Evolutionary conservation across 2,888 invertebrate genomes (phyloP), one percentile per base, ranked within the genome.

Genomic region (Argyresthia albistria): DNA sequence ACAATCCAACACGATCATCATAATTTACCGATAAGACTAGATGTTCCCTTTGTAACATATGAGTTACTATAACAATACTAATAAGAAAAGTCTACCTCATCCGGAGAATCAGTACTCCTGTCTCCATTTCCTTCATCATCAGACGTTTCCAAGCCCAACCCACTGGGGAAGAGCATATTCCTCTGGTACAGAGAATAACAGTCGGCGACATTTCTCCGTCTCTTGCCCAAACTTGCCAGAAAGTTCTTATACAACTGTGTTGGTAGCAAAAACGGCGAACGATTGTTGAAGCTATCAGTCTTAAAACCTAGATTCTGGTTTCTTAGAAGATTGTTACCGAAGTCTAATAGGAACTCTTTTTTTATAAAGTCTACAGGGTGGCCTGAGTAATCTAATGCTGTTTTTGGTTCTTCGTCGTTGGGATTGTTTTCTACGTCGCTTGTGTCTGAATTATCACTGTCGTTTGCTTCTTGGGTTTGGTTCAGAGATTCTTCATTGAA

Each of bases 161-260:
- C 71, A 57, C 80, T 87, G 0, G 84, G 71, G 61, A 90, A 90
- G 53, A 91, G 69, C 80, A 91, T 88, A 69, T 90, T 90, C 57
- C 89, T 80, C 9, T 80, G 79, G 65, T 88, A 88, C 39, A 88
- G 57, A 0, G 86, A 80, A 55, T 87, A 88, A 56, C 87, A 87
- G 46, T 88, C 88, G 1, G 83, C 73, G 35, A 87, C 69, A 64
- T 83, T 83, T 25, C 86, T 63, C 55, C 87, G 76, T 54, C 88
- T 79, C 59, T 88, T 88, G 0, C 82, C 82, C 57, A 88, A 76
- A 69, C 89, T 94, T 10, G 94, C 94, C 66, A 95, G 78, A 57
- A 95, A 89, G 64, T 91, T 94, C 76, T 94, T 94, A 70, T 95
- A 94, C 62, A 95, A 86, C 67, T 95, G 94, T 53, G 93, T 91